phyloP scores from a whole-genome alignment of 2,797 vertebrate genomes.

The Discoglossus pictus region DNA sequence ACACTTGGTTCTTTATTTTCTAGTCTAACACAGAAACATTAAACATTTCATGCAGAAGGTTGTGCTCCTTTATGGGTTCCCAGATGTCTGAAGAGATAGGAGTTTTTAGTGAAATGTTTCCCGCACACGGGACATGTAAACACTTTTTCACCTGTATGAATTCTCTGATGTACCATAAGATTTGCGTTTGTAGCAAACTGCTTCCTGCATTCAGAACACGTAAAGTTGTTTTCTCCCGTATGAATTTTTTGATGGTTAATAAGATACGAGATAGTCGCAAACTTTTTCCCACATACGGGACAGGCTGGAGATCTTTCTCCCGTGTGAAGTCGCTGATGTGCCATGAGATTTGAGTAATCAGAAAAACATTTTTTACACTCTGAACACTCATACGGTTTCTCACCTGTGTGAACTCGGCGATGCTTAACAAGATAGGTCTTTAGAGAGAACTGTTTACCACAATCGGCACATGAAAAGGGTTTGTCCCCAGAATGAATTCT shows the following conservation, averaged over 20 bases:
- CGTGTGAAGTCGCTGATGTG: constrained; percentile 15
- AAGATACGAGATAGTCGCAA: constrained; percentile 6
- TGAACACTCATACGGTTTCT: constrained; percentile 56
- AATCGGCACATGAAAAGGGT: constrained; percentile 58
- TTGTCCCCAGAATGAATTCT: constrained; percentile 63
- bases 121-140: constrained; percentile 61
- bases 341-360: constrained; percentile 1
- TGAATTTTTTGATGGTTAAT: constrained; percentile 15
- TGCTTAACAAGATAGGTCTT: constrained; percentile 59
- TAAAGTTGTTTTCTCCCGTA: constrained; percentile 54
- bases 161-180: constrained; percentile 53
- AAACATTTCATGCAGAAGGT: constrained; percentile 50
- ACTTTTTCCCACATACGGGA: neutral
- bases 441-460: constrained; percentile 59
- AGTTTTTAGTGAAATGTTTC: constrained; percentile 60
- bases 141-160: constrained; percentile 59
- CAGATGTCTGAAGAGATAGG: constrained; percentile 58
- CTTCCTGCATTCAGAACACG: constrained; percentile 31
- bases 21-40: no score
- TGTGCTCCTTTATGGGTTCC: constrained; percentile 59
- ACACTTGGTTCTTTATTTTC: no score
- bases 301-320: constrained; percentile 8
- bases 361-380: constrained; percentile 58
- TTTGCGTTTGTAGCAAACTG: constrained; percentile 48
- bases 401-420: constrained; percentile 60